Evolutionary conservation across 2,797 vertebrate species (phyloP), one percentile per base, ranked within the genome.

Genomic region (Diceros bicornis): DNA sequence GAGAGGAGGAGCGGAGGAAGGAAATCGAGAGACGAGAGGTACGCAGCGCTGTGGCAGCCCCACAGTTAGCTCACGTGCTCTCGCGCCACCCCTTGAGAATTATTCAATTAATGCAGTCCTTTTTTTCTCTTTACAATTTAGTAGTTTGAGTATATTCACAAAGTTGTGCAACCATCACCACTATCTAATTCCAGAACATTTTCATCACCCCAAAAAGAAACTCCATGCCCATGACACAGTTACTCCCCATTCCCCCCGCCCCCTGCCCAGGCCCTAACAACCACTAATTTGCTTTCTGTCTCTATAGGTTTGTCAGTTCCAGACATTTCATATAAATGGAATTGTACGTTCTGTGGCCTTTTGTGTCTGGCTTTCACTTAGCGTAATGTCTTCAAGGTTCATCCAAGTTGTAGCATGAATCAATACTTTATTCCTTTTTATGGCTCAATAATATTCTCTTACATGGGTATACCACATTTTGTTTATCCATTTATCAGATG

Each of bases 21-120:
- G 99, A 99, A 96, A 99, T 99, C 0, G 99, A 99, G 98, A 99
- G 99, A 98, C 99, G 99, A 97, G 99, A 99, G 99, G 99, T 99
- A 97, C 97, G 97, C 34, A 0, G 0, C 59, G 37, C 16, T 0
- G 25, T 23, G 7, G 41, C 25, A 0, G 0, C 41, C 16, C 1
- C 0, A 0, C 16, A 13, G 0, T 34, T 4, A 1, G 20, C 2
- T 0, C 0, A 0, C 2, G 69, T 0, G 7, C 7, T 34, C 18
- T 17, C n/a, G 27, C 5, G 2, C 8, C 16, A 23, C 47, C 27
- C 14, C 41, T 14, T 23, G 20, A 21, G 47, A 61, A 23, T 41
- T 7, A 1, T 3, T 11, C n/a, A 13, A 25, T 34, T 44, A 5
- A 47, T 29, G 14, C 4, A 3, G 2, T 59, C 4, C 13, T 32